Conservation (phyloP, 1,140 invertebrate species). For the Drosophila sp. region DNA sequence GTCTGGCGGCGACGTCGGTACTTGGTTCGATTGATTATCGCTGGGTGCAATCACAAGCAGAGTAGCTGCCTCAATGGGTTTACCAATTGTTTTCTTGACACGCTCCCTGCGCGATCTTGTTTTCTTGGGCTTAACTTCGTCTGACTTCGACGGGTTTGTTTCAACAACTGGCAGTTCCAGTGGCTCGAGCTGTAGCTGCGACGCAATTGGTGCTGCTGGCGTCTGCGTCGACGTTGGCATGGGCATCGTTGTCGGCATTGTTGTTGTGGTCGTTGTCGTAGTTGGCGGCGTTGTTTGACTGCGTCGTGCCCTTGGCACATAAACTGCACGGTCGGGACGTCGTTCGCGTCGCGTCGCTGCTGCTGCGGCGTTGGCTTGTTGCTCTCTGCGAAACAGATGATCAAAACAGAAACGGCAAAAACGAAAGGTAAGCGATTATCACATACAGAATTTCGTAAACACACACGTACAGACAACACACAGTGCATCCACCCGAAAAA, state of each 20-base stretch:
- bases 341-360: conserved; percentile 85
- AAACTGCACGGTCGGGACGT: conserved; percentile 91
- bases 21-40: conserved; percentile 50
- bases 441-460: conserved; percentile 59
- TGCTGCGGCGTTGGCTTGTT: conserved; percentile 25
- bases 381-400: conserved; percentile 67
- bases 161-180: conserved; percentile 48
- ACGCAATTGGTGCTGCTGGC: conserved; percentile 35
- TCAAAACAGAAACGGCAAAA: conserved; percentile 68
- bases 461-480: not conserved
- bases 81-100: conserved; percentile 53
- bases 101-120: conserved; percentile 59
- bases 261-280: conserved; percentile 69
- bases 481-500: conserved; percentile 10
- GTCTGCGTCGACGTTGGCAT: conserved; percentile 32
- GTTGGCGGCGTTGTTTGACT: conserved; percentile 85
- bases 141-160: conserved; percentile 48
- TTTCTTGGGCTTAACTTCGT: conserved; percentile 63
- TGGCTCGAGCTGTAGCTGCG: conserved; percentile 32
- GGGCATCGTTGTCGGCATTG: conserved; percentile 29
- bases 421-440: conserved; percentile 51
- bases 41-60: conserved; percentile 62
- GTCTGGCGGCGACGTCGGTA: conserved; percentile 40
- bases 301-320: conserved; percentile 90
- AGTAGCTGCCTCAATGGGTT: conserved; percentile 49